These are phyloP conservation scores for Terebella lapidaria DNA, from an alignment of 2,888 invertebrate genomes.

Conservation along the genomic window DNA sequence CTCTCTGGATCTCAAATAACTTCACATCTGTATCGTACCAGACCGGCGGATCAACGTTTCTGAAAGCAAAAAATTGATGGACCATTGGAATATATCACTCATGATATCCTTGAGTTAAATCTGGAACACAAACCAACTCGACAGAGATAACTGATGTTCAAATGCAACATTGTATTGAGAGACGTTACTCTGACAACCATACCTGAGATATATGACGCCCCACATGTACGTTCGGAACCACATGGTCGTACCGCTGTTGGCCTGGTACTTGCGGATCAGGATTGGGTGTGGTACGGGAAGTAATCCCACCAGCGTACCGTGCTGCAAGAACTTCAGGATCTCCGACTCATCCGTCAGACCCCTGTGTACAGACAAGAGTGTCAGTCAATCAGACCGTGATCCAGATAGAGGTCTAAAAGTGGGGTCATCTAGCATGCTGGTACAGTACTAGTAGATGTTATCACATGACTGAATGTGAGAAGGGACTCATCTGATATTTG, in stretches of 20 bases:
- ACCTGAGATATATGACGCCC: conserved; percentile 97
- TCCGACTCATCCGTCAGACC: conserved; percentile 98
- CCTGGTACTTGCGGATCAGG: conserved; percentile 96
- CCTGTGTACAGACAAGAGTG: conserved; percentile 59
- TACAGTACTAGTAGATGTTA: too few species aligned
- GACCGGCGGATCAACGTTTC: conserved; percentile 96
- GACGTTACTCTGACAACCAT: too few species aligned
- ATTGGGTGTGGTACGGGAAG: conserved; percentile 99
- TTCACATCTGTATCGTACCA: conserved; percentile 99
- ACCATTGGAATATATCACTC: too few species aligned
- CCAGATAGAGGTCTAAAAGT: too few species aligned
- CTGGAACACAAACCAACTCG: background rate
- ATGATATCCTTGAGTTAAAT: background rate
- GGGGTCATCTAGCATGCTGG: too few species aligned
- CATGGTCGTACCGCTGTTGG: conserved; percentile 95
- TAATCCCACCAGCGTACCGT: conserved; percentile 94
- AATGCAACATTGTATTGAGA: background rate
- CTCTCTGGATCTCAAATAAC: conserved; percentile 89
- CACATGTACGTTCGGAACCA: conserved; percentile 99
- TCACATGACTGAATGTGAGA: too few species aligned
- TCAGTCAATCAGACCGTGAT: too few species aligned
- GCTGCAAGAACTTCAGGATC: conserved; percentile 96
- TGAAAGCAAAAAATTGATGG: conserved; percentile 53
- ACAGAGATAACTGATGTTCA: background rate
- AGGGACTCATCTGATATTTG: too few species aligned